These are phyloP conservation scores for Aphaenogaster floridana DNA, from an alignment of 1,140 invertebrate genomes.

Conservation along the genomic window DNA sequence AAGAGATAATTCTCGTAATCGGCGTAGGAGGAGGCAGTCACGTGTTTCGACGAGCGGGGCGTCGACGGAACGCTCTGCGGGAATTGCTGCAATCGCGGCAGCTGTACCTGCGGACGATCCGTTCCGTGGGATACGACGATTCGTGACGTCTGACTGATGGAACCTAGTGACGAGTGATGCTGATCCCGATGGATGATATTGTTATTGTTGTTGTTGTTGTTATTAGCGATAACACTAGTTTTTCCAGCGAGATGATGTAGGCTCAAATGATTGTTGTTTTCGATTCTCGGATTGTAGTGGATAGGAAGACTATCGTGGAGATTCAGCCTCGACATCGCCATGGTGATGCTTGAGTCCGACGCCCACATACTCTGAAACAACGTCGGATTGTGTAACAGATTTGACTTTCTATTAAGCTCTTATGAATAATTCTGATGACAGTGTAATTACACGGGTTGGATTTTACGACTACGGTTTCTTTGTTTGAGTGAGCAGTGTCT, in stretches of 20 bases:
- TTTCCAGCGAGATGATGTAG: conserved; percentile 61
- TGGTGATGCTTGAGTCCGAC: conserved; percentile 85
- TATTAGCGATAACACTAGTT: conserved; percentile 58
- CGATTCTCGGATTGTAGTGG: conserved; percentile 70
- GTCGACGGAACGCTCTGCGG: conserved; percentile 85
- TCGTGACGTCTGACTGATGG: conserved; percentile 77
- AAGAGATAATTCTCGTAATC: conserved; percentile 90
- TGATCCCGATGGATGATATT: conserved; percentile 68
- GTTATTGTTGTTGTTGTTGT: conserved; percentile 70
- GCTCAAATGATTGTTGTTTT: conserved; percentile 71
- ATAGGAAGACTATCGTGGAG: conserved; percentile 76
- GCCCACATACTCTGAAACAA: conserved; percentile 85
- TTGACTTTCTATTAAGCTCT: conserved; percentile 75
- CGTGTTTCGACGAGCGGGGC: conserved; percentile 83
- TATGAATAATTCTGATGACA: conserved; percentile 68
- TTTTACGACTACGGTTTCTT: conserved; percentile 41
- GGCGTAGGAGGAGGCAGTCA: conserved; percentile 85
- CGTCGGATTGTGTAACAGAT: conserved; percentile 64
- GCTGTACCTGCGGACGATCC: conserved; percentile 72
- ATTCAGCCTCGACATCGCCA: conserved; percentile 84
- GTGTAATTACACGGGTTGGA: conserved; percentile 63
- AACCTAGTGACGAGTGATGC: conserved; percentile 72
- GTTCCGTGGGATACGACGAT: conserved; percentile 77
- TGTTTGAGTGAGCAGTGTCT: background rate
- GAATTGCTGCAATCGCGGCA: conserved; percentile 78